Evolutionary conservation across 2,113 vertebrate genomes (phyloP), one percentile per base, ranked within the genome.

Genomic region (Eclectus roratus): DNA sequence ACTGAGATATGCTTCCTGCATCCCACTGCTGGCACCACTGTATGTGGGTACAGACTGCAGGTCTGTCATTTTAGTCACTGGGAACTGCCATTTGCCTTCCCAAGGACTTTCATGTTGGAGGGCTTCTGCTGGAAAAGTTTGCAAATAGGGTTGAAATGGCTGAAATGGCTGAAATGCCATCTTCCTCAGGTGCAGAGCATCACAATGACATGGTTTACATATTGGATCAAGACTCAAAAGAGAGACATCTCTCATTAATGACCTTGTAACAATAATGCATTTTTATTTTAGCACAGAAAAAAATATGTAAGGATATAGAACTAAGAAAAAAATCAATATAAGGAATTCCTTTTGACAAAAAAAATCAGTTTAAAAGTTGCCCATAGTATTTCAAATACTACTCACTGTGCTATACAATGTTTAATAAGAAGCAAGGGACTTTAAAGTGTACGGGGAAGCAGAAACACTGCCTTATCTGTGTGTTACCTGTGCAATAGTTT

Each of bases 121-220:
- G 33, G 3, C 9, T 89, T 88, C 65, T 66, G 11, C 50, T 81
- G 31, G 60, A 58, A 41, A 89, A 73, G 9, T 70, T 64, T 64
- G 29, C 15, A 46, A 37, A 89, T 29, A 8, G 1, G 1, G 37
- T 37, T 37, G 37, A 37, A 37, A 37, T 37, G 37, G 20, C n/a
- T 87, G 52, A 49, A 78, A 55, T 43, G 28, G 17, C 31, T 55
- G 50, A 87, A 56, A 24, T 24, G 25, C 8, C 28, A 13, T 74
- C 86, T 94, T 87, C 29, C 17, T 60, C 2, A 0, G 23, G 25
- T 43, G 25, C 39, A 35, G 58, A 49, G 31, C 23, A 78, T 17
- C 28, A 18, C 10, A 31, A 35, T 37, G 31, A 28, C 11, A 18
- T 7, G 19, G 27, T 70, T 86, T 60, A 23, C 0, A 0, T 43